A percentile compares a stretch with the other conserved stretches of the same genome.
Evolutionary conservation across 1,140 invertebrate genomes (phyloP).

Genomic region (Zophobas atratus): DNA sequence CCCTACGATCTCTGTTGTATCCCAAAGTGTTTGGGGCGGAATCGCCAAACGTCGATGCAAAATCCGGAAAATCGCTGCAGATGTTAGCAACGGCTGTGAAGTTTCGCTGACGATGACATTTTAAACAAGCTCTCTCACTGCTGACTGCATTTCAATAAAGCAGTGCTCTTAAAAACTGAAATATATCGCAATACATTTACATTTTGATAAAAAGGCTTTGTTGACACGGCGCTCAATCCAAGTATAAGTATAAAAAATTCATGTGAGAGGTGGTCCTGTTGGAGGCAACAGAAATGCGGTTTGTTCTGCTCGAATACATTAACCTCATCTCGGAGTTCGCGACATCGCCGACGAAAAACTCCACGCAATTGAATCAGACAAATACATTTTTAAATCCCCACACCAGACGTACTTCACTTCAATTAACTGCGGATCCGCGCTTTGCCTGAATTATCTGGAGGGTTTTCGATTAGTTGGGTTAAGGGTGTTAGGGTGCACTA

Average conservation of each 20-base stretch:
- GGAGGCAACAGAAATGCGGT: slow-evolving; percentile 18
- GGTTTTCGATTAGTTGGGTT: neutral
- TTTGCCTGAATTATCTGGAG: neutral
- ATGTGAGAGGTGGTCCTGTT: slow-evolving; percentile 20
- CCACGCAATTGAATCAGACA: slow-evolving; percentile 23
- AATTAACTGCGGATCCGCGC: neutral
- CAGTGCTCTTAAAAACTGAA: slow-evolving; percentile 48
- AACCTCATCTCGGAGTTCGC: neutral
- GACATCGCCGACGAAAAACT: slow-evolving; percentile 2
- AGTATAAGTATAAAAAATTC: slow-evolving; percentile 44
- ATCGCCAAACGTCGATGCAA: slow-evolving; percentile 32
- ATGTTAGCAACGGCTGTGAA: slow-evolving; percentile 43
- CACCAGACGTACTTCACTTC: neutral
- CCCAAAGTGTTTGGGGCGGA: slow-evolving; percentile 9
- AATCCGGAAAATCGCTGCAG: slow-evolving; percentile 50
- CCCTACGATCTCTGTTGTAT: too few relatives aligned
- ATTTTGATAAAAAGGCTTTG: slow-evolving; percentile 39
- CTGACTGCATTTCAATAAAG: slow-evolving; percentile 52
- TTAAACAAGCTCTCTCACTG: slow-evolving; percentile 48
- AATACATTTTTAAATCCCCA: slow-evolving; percentile 9
- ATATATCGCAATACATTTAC: slow-evolving; percentile 45
- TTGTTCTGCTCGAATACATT: neutral
- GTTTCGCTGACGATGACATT: slow-evolving; percentile 52
- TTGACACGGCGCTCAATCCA: slow-evolving; percentile 39
- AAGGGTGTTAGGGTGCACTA: too few relatives aligned